Conservation (phyloP, 2,888 invertebrate species). For the Synergus umbraculus region DNA sequence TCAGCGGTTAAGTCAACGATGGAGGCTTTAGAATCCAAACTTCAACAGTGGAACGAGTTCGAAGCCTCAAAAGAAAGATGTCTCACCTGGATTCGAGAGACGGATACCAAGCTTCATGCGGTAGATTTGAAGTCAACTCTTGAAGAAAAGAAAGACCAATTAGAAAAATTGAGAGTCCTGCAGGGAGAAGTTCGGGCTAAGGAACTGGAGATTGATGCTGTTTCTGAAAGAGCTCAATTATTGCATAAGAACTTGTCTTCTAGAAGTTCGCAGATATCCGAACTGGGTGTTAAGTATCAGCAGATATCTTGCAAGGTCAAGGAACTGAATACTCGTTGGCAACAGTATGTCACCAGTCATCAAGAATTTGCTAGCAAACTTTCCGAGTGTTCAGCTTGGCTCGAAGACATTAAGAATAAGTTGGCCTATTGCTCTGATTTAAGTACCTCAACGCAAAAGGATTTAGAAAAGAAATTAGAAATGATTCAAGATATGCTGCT, state of each 20-base stretch:
- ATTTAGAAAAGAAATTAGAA: conserved; percentile 90
- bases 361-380: conserved; percentile 91
- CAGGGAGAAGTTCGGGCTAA: conserved; percentile 95
- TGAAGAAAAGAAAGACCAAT: conserved; percentile 89
- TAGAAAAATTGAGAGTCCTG: conserved; percentile 87
- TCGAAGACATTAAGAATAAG: conserved; percentile 89
- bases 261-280: conserved; percentile 90
- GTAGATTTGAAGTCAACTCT: conserved; percentile 91
- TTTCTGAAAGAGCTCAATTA: conserved; percentile 93
- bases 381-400: conserved; percentile 89
- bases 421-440: conserved; percentile 92
- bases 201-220: conserved; percentile 94
- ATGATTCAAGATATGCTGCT: conserved; percentile 91
- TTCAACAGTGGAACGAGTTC: conserved; percentile 95
- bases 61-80: conserved; percentile 92
- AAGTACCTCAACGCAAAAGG: conserved; percentile 89
- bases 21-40: conserved; percentile 87
- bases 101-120: conserved; percentile 91
- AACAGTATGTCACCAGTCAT: conserved; percentile 92
- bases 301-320: conserved; percentile 93
- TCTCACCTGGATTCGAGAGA: conserved; percentile 91
- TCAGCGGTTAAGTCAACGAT: conserved; percentile 88
- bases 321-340: conserved; percentile 94
- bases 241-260: conserved; percentile 86
- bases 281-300: conserved; percentile 94